These are phyloP conservation scores for Apoda limacodes DNA, from an alignment of 2,888 invertebrate species.

Conservation along the genomic window DNA sequence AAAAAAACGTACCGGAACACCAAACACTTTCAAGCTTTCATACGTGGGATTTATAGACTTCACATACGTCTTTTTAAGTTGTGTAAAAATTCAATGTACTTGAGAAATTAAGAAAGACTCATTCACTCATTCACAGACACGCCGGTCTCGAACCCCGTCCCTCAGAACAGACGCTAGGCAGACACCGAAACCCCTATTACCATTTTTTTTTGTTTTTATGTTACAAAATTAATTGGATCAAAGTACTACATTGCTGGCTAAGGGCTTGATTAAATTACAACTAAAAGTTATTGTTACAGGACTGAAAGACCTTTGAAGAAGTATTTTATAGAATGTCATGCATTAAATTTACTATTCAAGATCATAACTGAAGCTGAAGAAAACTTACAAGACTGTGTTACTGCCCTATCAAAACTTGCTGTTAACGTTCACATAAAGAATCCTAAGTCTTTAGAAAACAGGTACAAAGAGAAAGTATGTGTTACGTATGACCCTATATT, in stretches of 20 bases:
- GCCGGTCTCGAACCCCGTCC: too few relatives aligned
- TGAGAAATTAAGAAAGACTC: too few relatives aligned
- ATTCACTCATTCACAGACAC: too few relatives aligned
- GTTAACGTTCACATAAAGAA: constrained; percentile 54
- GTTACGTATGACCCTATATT: constrained; percentile 49
- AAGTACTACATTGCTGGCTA: background rate
- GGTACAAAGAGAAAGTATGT: constrained; percentile 39
- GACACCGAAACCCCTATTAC: too few relatives aligned
- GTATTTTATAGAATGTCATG: constrained; percentile 67
- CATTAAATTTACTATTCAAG: constrained; percentile 61
- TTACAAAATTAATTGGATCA: background rate
- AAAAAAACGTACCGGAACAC: too few relatives aligned
- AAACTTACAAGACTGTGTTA: constrained; percentile 43
- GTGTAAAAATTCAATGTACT: too few relatives aligned
- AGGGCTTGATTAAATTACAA: too few relatives aligned
- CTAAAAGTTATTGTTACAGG: constrained; percentile 47
- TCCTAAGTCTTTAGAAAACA: constrained; percentile 47
- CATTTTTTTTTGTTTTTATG: constrained; percentile 1
- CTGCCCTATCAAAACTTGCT: constrained; percentile 52
- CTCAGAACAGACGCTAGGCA: too few relatives aligned
- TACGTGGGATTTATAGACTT: too few relatives aligned
- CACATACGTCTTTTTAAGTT: too few relatives aligned
- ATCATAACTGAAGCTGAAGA: constrained; percentile 45
- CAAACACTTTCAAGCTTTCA: too few relatives aligned
- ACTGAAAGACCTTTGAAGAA: constrained; percentile 61